Base-by-base conservation (phyloP, 1,140 invertebrate species). In the Protaetia brevitarsis region DNA sequence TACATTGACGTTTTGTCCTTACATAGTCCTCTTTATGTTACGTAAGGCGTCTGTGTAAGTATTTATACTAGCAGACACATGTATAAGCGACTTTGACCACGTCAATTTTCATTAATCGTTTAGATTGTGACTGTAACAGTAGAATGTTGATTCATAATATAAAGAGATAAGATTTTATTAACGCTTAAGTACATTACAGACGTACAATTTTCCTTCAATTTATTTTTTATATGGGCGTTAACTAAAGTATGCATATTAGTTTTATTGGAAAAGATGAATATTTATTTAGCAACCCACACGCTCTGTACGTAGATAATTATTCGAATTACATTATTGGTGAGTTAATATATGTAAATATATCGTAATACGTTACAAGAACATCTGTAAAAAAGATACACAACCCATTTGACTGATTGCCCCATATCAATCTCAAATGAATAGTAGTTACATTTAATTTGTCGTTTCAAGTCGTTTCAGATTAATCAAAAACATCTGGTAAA, bases 221-320 rank as follows among this genome's bases (percentile, higher is more conserved):
- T 51, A 51, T 51, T n/a, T n/a, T n/a, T 51, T 16, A 51, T 51
- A 51, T 16, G 41, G 41, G 41, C 41, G 26, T 51, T 19, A 10
- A 51, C 41, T 19, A 10, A 51, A 51, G 21, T 23, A 21, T 34
- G 26, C 16, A 51, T 8, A 19, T 51, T 51, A 23, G 3, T 10
- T 51, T 51, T 51, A 51, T 23, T 51, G 41, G 19, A 10, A n/a
- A n/a, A n/a, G n/a, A n/a, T n/a, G n/a, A n/a, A n/a, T n/a, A n/a
- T n/a, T n/a, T n/a, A n/a, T n/a, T n/a, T n/a, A n/a, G n/a, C n/a
- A n/a, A n/a, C n/a, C n/a, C n/a, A n/a, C n/a, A n/a, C n/a, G n/a
- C n/a, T n/a, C n/a, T n/a, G n/a, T n/a, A n/a, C n/a, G n/a, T n/a
- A n/a, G n/a, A n/a, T n/a, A n/a, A n/a, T n/a, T n/a, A n/a, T n/a